Conservation (phyloP, 2,888 invertebrate species). For the Drosophila diplacantha region DNA sequence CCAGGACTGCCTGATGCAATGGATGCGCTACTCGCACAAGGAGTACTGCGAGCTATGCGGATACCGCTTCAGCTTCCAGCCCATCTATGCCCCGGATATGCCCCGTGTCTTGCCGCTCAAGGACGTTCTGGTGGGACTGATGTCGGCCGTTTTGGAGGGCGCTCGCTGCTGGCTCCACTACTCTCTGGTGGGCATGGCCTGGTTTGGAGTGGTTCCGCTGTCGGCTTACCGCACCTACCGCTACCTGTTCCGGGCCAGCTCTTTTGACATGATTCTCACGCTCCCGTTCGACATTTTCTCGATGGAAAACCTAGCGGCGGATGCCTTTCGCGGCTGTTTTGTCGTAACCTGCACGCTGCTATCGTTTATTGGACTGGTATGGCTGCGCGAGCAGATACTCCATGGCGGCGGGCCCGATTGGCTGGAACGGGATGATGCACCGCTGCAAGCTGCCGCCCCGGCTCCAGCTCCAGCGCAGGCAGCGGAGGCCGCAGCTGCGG, state of each 20-base stretch:
- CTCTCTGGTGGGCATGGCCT: constrained; percentile 96
- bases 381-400: constrained; percentile 98
- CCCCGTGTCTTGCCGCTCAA: constrained; percentile 95
- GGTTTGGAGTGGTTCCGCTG: constrained; percentile 97
- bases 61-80: constrained; percentile 97
- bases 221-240: constrained; percentile 97
- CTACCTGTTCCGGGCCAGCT: constrained; percentile 92
- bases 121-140: constrained; percentile 93
- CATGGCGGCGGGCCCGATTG: constrained; percentile 98
- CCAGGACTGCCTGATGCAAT: constrained; percentile 98
- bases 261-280: constrained; percentile 88
- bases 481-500: constrained; percentile 70
- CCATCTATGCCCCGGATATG: constrained; percentile 99
- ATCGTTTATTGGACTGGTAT: constrained; percentile 97
- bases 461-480: constrained; percentile 71
- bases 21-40: constrained; percentile 99
- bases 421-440: constrained; percentile 85
- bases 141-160: constrained; percentile 93
- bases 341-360: constrained; percentile 97
- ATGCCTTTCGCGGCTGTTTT: constrained; percentile 97
- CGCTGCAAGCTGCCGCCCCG: constrained; percentile 63
- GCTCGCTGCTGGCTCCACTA: constrained; percentile 98
- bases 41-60: constrained; percentile 99
- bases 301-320: constrained; percentile 93
- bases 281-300: constrained; percentile 95